Base-by-base conservation (phyloP, 2,888 invertebrate genomes). In the Phoenoteleia sp. region DNA sequence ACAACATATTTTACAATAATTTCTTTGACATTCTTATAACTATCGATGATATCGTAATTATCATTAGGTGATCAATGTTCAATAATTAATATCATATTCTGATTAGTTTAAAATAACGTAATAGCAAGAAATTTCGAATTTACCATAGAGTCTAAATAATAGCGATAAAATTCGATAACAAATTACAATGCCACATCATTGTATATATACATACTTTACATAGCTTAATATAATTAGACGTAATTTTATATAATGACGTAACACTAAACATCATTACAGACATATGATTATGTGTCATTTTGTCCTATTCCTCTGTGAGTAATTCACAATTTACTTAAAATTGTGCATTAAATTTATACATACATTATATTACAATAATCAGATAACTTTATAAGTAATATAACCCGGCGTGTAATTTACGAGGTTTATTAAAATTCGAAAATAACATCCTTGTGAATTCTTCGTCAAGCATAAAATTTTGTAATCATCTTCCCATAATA, bases 271-370 rank as follows among this genome's bases (percentile, higher is more conserved):
- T 54, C 60, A 74, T 81, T 66, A 81, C 49, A 56, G 66, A n/a
- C 74, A 52, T 29, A 60, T 52, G 60, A 81, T 81, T 74, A 74
- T 29, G 54, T 74, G 81, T 67, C 81, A 81, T 75, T 75, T 80
- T 21, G 39, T 60, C 60, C 47, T 29, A 66, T 39, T 33, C 56
- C 47, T 39, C 9, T 21, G 62, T 21, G 49, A 23, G 60, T 39
- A 67, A 67, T 60, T 60, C 47, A 25, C 25, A 69, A 69, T 75
- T 80, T 69, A 39, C 47, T 69, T 52, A 74, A 81, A 81, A 74
- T 72, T 60, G 67, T 54, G 33, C 74, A 74, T 81, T 74, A 72
- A 67, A 67, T 47, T 58, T 69, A 60, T 74, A 58, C n/a, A 52
- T 36, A 33, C 49, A 49, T 27, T 67, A 17, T 11, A 76, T 77